Base-by-base conservation (phyloP, 1,140 invertebrate genomes). In the Reticulitermes speratus region DNA sequence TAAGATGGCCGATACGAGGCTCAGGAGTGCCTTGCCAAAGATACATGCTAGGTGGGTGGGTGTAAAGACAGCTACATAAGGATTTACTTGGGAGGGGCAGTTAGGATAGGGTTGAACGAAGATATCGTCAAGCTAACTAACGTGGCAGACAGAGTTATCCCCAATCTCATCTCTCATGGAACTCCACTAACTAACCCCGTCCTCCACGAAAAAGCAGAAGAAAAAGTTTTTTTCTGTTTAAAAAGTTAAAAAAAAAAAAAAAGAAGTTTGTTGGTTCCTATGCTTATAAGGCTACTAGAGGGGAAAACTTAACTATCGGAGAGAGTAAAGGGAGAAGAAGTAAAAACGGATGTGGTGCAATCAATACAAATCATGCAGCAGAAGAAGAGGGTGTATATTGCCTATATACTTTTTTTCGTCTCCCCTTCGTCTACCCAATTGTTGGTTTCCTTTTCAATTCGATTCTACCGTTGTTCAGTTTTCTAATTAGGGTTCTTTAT, bases 1-100 rank as follows among this genome's bases (percentile, higher is more conserved):
- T 84, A 84, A 84, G 84, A 84, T 84, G 48, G 84, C 44, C 84
- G 84, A 84, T 84, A 84, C 84, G 84, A 84, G 84, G 45, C 84
- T 65, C 84, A 30, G 16, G 84, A 38, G 84, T 32, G 84, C 30
- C 25, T 84, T 84, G 65, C 65, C 65, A 75, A 75, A 75, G 65
- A 75, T 75, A 25, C 65, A 75, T 75, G 65, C 65, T 75, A 25
- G 8, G 38, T 38, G 14, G 65, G n/a, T 25, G 16, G 14, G 11
- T 75, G 65, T 75, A 75, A 75, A 75, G 65, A 75, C n/a, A 75
- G 65, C 65, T 75, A 30, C 65, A 30, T 14, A 6, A 75, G 65
- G 65, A 75, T 75, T 75, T 75, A 75, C 65, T 75, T 75, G 25
- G 2, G n/a, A 16, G 65, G 9, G 7, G 65, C 25, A 8, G 25